These are phyloP conservation scores for Calameuta idolon DNA, from an alignment of 2,888 invertebrate species.

Conservation along the genomic window DNA sequence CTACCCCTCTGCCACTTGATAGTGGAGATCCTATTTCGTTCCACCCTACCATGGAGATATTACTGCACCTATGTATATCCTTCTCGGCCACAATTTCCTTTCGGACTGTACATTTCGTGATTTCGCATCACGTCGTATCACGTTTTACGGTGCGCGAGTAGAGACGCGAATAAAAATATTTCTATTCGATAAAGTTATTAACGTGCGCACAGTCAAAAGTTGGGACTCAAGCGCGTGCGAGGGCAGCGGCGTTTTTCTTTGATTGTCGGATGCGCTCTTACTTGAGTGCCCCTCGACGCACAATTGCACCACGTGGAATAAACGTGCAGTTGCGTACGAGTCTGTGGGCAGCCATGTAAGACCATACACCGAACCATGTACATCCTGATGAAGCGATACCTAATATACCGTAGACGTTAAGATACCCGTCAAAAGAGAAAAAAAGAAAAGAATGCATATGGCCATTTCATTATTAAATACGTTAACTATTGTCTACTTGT, in stretches of 20 bases:
- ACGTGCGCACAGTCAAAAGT: too few relatives aligned
- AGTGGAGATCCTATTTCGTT: slow-evolving; percentile 15
- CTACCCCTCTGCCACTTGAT: slow-evolving; percentile 24
- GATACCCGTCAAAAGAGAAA: too few relatives aligned
- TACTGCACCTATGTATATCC: too few relatives aligned
- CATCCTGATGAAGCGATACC: too few relatives aligned
- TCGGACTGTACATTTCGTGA: neutral
- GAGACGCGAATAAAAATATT: too few relatives aligned
- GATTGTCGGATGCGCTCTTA: slow-evolving; percentile 64
- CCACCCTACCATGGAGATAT: too few relatives aligned
- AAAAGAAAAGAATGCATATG: too few relatives aligned
- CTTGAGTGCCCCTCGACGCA: slow-evolving; percentile 63
- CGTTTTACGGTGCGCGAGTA: neutral
- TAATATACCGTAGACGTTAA: too few relatives aligned
- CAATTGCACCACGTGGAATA: slow-evolving; percentile 35
- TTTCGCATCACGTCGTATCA: neutral
- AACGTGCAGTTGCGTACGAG: slow-evolving; percentile 48
- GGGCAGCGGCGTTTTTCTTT: slow-evolving; percentile 46
- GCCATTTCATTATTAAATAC: too few relatives aligned
- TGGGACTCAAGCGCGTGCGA: slow-evolving; percentile 46
- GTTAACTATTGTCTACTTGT: too few relatives aligned
- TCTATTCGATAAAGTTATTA: too few relatives aligned
- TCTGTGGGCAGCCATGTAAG: slow-evolving; percentile 60
- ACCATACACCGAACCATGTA: slow-evolving; percentile 53
- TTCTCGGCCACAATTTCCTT: neutral